Evolutionary conservation across 2,113 vertebrate species (phyloP), one percentile per base, ranked within the genome.

Genomic region (Panthera uncia): DNA sequence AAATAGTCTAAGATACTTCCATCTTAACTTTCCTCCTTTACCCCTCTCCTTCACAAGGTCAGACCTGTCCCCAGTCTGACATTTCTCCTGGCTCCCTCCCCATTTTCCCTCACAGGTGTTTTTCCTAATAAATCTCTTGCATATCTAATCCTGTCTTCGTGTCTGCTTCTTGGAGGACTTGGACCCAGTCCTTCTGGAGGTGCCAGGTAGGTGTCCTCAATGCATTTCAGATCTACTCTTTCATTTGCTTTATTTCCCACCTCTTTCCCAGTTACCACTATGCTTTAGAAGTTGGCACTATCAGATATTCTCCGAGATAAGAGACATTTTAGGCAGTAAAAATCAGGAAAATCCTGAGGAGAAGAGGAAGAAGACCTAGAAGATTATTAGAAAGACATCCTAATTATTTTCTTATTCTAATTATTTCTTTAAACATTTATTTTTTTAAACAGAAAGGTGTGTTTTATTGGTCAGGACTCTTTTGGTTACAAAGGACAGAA

Each of bases 71-170:
- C 68, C 21, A 3, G 15, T 10, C 66, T 16, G 83, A 15, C 0
- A 36, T 61, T 38, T 55, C 41, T 84, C 74, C 82, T 86, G 94
- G 88, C 57, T 65, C 27, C 41, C 0, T 4, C 8, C 74, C 76
- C 33, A 2, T 52, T 85, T 83, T 79, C 84, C 83, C 74, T 85
- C 63, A 55, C 79, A 92, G 91, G 29, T 63, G 29, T 87, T 92
- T 93, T 81, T 91, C 52, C 50, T 57, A 80, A 86, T 76, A 94
- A 96, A 91, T 91, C 73, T 85, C 45, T 69, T 55, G n/a, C 61
- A 82, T 74, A 73, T 81, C 50, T 89, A 71, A 78, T 89, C 61
- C 48, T 84, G 48, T 94, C 45, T 66, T 94, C 76, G 89, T 66
- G 71, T 93, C 57, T 38, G 48, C 52, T 93, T 95, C 81, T 65